Percentiles rank a stretch among this genome's conserved stretches.
Evolutionary conservation across 2,888 invertebrate genomes (phyloP).

Genomic region (Neria commutata): DNA sequence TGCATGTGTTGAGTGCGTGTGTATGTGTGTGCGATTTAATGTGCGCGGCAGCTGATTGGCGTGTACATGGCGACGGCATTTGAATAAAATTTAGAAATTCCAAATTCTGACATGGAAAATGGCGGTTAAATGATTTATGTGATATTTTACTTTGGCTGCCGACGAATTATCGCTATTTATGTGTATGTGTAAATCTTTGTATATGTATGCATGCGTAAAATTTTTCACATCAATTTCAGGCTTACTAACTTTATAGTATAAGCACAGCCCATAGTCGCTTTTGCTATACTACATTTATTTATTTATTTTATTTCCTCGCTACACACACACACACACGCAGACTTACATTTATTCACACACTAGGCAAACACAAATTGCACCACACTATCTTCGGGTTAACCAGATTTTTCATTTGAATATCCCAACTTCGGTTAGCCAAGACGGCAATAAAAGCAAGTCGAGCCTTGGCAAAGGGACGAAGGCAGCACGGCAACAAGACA

Average conservation of each 20-base stretch:
- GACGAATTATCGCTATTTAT: too few species aligned
- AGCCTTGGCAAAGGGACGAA: too few species aligned
- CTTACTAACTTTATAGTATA: too few species aligned
- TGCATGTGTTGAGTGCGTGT: background rate
- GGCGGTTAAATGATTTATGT: too few species aligned
- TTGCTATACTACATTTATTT: conserved; percentile 7
- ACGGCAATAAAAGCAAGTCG: conserved; percentile 20
- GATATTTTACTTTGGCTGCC: too few species aligned
- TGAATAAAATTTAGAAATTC: background rate
- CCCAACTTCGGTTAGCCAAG: conserved; percentile 21
- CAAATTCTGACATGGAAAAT: background rate
- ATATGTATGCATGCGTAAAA: too few species aligned
- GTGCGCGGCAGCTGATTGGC: conserved; percentile 2
- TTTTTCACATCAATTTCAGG: too few species aligned
- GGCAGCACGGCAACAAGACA: background rate
- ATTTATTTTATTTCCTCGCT: background rate
- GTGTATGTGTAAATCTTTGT: too few species aligned
- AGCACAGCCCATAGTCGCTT: background rate
- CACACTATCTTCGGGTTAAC: conserved; percentile 39
- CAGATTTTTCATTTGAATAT: conserved; percentile 40
- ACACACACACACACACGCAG: background rate
- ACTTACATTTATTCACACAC: too few species aligned
- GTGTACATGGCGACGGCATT: conserved; percentile 1
- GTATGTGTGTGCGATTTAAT: background rate
- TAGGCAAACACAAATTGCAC: conserved; percentile 7